Percentiles rank a stretch among this genome's conserved stretches.
These are phyloP conservation scores for Solea senegalensis DNA, from an alignment of 2,113 vertebrate species.

Conservation along the genomic window DNA sequence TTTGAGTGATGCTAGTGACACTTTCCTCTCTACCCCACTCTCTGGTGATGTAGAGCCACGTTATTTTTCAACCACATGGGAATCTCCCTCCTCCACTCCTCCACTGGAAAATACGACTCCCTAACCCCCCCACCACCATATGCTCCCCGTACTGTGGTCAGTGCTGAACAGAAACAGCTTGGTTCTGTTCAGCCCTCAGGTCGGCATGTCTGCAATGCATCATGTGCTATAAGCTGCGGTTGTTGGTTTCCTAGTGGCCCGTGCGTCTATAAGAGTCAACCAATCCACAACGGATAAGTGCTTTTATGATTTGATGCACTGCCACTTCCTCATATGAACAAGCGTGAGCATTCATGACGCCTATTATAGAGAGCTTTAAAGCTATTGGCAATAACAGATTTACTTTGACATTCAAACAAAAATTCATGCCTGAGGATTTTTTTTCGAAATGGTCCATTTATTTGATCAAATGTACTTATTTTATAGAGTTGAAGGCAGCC, in stretches of 20 bases:
- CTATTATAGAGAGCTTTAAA: conserved; percentile 31
- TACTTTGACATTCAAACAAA: neutral
- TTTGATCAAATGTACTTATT: conserved; percentile 1
- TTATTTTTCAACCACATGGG: conserved; percentile 63
- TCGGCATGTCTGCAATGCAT: conserved; percentile 55
- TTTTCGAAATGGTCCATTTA: conserved; percentile 17
- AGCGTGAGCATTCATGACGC: conserved; percentile 19
- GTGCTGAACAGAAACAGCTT: conserved; percentile 45
- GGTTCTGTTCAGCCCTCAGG: conserved; percentile 51
- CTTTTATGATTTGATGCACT: conserved; percentile 26
- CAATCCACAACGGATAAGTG: conserved; percentile 30
- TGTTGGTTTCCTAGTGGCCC: conserved; percentile 29
- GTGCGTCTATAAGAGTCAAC: conserved; percentile 29
- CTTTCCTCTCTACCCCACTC: conserved; percentile 42
- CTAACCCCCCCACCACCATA: conserved; percentile 25
- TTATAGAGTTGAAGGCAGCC: conserved; percentile 15
- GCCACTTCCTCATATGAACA: conserved; percentile 25
- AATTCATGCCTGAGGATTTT: neutral
- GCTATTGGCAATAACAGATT: neutral
- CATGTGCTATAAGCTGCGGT: conserved; percentile 59
- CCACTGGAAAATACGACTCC: conserved; percentile 46
- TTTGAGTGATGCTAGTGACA: conserved; percentile 50
- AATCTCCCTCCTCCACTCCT: conserved; percentile 42
- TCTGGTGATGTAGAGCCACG: conserved; percentile 38
- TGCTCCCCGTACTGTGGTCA: conserved; percentile 52